phyloP scores from a whole-genome alignment of 1,140 invertebrate genomes.

The Eciton burchellii region DNA sequence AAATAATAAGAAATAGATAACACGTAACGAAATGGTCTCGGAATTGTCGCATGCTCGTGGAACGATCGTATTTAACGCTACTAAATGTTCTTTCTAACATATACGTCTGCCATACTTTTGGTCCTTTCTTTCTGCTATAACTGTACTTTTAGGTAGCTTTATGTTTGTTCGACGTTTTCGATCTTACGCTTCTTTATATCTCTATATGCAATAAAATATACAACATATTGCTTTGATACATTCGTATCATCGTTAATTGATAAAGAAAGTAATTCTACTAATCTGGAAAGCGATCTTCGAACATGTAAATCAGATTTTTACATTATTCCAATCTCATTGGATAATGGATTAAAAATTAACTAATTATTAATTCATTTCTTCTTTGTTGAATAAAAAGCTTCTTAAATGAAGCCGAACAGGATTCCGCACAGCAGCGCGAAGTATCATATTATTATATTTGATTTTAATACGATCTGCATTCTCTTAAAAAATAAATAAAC shows the following conservation, averaged over 20 bases:
- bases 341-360: too few relatives aligned
- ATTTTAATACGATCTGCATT: neutral
- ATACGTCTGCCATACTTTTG: slow-evolving; percentile 2
- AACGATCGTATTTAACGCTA: slow-evolving; percentile 18
- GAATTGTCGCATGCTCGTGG: neutral
- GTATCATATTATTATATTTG: neutral
- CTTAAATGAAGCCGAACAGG: too few relatives aligned
- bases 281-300: too few relatives aligned
- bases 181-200: neutral
- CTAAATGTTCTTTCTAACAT: neutral
- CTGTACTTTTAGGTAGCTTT: neutral
- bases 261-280: neutral
- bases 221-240: neutral
- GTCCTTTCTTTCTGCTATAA: neutral
- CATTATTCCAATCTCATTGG: too few relatives aligned
- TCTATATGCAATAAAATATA: neutral
- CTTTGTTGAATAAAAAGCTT: too few relatives aligned
- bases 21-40: neutral
- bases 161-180: neutral
- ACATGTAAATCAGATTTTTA: too few relatives aligned
- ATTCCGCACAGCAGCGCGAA: slow-evolving; percentile 26
- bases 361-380: too few relatives aligned
- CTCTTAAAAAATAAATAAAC: slow-evolving; percentile 32
- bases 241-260: neutral
- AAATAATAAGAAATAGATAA: neutral